Evolutionary conservation across 1,140 invertebrate genomes (phyloP).

Genomic region (Hyles euphorbiae): DNA sequence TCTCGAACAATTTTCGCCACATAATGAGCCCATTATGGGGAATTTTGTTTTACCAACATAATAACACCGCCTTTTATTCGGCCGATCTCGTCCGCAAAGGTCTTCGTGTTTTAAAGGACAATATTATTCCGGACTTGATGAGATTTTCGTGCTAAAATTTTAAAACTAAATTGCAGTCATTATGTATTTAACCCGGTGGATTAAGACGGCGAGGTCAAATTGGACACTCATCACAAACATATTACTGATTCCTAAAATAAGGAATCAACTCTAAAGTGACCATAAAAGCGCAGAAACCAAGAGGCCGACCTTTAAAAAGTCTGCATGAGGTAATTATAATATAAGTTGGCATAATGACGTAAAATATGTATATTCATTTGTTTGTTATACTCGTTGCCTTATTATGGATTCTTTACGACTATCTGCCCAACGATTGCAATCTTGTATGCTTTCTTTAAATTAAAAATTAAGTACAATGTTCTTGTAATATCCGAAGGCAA

Average conservation of each 20-base stretch:
- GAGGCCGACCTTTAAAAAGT: too few relatives aligned
- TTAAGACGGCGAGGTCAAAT: conserved; percentile 44
- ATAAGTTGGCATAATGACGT: too few relatives aligned
- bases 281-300: neutral
- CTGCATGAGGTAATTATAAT: too few relatives aligned
- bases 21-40: conserved; percentile 73
- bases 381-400: too few relatives aligned
- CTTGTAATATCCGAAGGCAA: too few relatives aligned
- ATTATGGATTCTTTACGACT: too few relatives aligned
- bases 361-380: too few relatives aligned
- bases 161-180: conserved; percentile 66
- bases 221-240: conserved; percentile 22
- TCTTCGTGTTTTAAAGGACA: conserved; percentile 65
- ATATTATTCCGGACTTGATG: conserved; percentile 65
- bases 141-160: conserved; percentile 72
- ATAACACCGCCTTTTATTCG: conserved; percentile 71
- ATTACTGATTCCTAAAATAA: neutral
- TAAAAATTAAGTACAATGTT: too few relatives aligned
- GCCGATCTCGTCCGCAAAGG: conserved; percentile 58
- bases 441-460: too few relatives aligned
- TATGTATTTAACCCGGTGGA: conserved; percentile 59
- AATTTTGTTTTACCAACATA: conserved; percentile 76
- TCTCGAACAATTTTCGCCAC: conserved; percentile 73
- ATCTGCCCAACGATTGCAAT: too few relatives aligned
- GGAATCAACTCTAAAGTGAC: neutral